A percentile compares a stretch with the other conserved stretches of the same genome.
These are phyloP conservation scores for Didymodactylos carnosus DNA, from an alignment of 2,888 invertebrate genomes.

Conservation along the genomic window DNA sequence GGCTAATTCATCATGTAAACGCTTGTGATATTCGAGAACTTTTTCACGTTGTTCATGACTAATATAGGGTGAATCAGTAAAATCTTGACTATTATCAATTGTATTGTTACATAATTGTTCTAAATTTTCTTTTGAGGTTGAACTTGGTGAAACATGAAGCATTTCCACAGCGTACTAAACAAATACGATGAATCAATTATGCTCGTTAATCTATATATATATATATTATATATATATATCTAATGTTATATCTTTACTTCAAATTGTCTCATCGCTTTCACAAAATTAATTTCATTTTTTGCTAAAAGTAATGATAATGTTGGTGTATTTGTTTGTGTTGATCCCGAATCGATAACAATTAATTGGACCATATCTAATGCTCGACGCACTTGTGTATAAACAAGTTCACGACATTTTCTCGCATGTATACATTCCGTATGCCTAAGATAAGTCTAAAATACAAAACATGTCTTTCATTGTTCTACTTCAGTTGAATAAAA, in stretches of 20 bases:
- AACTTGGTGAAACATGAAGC: conserved; percentile 53
- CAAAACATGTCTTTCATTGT: neutral
- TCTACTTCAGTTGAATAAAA: neutral
- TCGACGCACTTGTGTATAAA: conserved; percentile 75
- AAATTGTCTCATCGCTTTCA: neutral
- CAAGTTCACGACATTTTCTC: conserved; percentile 81
- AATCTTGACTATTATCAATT: conserved; percentile 75
- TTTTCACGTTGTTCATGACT: conserved; percentile 69
- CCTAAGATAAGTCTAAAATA: conserved; percentile 57
- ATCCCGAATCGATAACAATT: conserved; percentile 83
- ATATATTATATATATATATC: neutral
- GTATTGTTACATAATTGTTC: neutral
- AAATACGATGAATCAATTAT: too few relatives aligned
- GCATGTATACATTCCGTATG: conserved; percentile 82
- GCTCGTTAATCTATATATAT: too few relatives aligned
- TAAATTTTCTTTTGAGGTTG: neutral
- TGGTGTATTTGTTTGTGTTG: conserved; percentile 18
- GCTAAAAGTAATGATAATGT: neutral
- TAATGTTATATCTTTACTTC: neutral
- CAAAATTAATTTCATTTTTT: neutral
- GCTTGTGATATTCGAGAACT: neutral
- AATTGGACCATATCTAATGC: conserved; percentile 92
- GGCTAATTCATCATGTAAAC: neutral
- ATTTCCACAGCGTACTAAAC: conserved; percentile 55
- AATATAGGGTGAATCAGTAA: conserved; percentile 96